A percentile compares a stretch with the other conserved stretches of the same genome.
Conservation (phyloP, 2,797 vertebrate species). For the Eremophila alpestris region DNA sequence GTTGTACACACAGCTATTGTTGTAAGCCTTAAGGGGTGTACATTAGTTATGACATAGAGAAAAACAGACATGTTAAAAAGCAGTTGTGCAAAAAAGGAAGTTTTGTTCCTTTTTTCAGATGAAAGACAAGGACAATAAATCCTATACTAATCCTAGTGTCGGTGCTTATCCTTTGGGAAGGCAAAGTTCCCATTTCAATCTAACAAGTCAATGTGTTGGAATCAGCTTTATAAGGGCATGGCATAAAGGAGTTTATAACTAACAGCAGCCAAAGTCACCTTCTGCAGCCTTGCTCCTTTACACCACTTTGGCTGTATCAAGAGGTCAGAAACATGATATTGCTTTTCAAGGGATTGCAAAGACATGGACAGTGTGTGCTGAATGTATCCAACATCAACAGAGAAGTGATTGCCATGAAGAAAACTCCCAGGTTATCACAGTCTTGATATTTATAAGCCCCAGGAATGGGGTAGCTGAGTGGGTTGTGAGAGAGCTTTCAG, state of each 20-base stretch:
- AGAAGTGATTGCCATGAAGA: background rate
- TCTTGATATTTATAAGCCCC: background rate
- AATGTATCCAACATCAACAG: background rate
- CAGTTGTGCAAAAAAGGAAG: background rate
- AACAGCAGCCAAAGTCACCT: background rate
- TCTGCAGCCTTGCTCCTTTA: background rate
- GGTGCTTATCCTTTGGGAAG: background rate
- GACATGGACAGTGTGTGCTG: fast-evolving
- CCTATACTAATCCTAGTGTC: background rate
- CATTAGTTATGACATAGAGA: background rate
- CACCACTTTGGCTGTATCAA: background rate
- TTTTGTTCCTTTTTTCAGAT: constrained; percentile 1
- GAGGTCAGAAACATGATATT: background rate
- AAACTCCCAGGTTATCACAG: background rate
- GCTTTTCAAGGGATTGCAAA: background rate
- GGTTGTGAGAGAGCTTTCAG: background rate
- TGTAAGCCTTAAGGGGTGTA: background rate
- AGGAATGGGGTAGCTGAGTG: background rate
- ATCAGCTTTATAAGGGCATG: background rate
- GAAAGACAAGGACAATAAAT: background rate
- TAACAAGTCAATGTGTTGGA: background rate
- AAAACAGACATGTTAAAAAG: constrained; percentile 11
- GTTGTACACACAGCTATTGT: background rate
- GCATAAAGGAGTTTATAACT: background rate
- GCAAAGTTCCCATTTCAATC: background rate